Conservation (phyloP, 2,113 vertebrate species). For the Pteruthius melanotis region DNA sequence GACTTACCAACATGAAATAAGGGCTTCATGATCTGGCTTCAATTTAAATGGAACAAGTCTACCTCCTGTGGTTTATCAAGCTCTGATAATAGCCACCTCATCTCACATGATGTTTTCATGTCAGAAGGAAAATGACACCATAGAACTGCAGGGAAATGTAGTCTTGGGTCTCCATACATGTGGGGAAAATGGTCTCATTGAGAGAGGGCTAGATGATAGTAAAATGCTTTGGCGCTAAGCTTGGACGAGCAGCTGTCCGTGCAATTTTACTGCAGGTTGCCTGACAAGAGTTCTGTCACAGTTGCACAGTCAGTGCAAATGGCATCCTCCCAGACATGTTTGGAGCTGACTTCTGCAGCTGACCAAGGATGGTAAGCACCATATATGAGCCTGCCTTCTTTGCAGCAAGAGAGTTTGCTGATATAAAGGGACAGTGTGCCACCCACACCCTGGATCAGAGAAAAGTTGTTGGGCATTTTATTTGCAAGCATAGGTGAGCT, state of each 20-base stretch:
- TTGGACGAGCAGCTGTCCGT: not conserved
- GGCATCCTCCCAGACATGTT: not conserved
- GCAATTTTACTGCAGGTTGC: not conserved
- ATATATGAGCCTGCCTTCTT: not conserved
- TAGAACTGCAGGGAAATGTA: not conserved
- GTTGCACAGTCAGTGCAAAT: not conserved
- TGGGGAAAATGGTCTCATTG: not conserved
- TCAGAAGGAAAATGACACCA: not conserved
- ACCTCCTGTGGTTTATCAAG: not conserved
- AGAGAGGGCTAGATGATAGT: not conserved
- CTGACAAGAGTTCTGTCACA: not conserved
- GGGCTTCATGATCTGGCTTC: not conserved
- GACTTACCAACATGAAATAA: not conserved
- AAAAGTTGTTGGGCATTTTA: not conserved
- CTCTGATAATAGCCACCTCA: not conserved
- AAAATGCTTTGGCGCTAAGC: not conserved
- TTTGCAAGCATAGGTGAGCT: not conserved
- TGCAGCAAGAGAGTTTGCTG: not conserved
- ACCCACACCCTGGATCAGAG: not conserved
- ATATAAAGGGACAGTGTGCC: accelerated
- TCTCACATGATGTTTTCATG: not conserved
- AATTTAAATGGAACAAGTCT: not conserved
- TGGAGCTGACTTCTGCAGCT: not conserved
- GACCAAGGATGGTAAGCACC: not conserved
- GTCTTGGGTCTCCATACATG: not conserved